A percentile compares a stretch with the other conserved stretches of the same genome.
These are phyloP conservation scores for Takifugu bimaculatus DNA, from an alignment of 2,113 vertebrate species.

Conservation along the genomic window DNA sequence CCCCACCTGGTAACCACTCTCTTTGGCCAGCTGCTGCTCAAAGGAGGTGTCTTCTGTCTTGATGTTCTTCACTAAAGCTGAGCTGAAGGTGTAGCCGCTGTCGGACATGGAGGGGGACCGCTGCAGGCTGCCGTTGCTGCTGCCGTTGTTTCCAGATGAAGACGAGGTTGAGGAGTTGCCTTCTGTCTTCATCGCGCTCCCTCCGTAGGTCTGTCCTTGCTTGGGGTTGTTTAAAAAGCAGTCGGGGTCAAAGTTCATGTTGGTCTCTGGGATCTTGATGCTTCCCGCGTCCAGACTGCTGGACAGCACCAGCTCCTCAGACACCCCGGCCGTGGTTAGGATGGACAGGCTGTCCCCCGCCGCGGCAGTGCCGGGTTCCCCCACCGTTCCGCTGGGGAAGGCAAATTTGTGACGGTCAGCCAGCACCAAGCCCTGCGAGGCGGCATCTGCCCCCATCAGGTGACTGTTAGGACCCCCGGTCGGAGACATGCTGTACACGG, in stretches of 20 bases:
- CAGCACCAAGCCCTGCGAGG: slow-evolving; percentile 89
- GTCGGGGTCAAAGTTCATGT: slow-evolving; percentile 99
- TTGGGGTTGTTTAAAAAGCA: slow-evolving; percentile 99
- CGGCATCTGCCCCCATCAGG: slow-evolving; percentile 87
- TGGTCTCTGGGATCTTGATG: slow-evolving; percentile 93
- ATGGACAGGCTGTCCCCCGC: slow-evolving; percentile 85
- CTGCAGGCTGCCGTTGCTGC: slow-evolving; percentile 77
- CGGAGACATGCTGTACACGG: slow-evolving; percentile 96
- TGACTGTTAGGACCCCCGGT: slow-evolving; percentile 88
- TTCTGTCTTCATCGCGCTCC: slow-evolving; percentile 89
- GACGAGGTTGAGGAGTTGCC: slow-evolving; percentile 71
- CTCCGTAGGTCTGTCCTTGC: slow-evolving; percentile 98
- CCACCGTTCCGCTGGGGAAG: slow-evolving; percentile 83
- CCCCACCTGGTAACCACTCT: slow-evolving; percentile 79
- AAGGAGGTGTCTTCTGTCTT: slow-evolving; percentile 99
- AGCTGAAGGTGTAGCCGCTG: slow-evolving; percentile 82
- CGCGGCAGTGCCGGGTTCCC: slow-evolving; percentile 59
- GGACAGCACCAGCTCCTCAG: slow-evolving; percentile 94
- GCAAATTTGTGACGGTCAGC: slow-evolving; percentile 96
- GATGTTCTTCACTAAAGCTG: slow-evolving; percentile 90
- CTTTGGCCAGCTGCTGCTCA: slow-evolving; percentile 94
- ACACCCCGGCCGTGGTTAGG: slow-evolving; percentile 84
- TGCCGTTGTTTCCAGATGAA: slow-evolving; percentile 65
- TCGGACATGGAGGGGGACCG: slow-evolving; percentile 82
- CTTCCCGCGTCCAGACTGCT: slow-evolving; percentile 87